Conservation (phyloP, 1,140 invertebrate species). For the Dolichoris vasculosae region DNA sequence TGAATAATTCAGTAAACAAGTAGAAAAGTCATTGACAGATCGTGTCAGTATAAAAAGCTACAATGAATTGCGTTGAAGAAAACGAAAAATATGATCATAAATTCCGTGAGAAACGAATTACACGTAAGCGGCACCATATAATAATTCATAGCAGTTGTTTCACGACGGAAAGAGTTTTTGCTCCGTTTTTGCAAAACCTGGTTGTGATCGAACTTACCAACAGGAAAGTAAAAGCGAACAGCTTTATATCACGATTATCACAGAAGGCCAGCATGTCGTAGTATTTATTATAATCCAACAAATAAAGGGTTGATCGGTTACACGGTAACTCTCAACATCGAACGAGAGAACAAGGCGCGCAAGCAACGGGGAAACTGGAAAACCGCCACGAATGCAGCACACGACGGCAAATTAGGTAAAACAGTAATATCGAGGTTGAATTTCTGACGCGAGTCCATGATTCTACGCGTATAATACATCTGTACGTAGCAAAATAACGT, state of each 20-base stretch:
- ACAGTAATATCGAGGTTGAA: not conserved
- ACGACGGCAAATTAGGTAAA: slow-evolving; percentile 28
- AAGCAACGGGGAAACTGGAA: slow-evolving; percentile 10
- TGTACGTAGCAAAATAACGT: not conserved
- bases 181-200: not conserved
- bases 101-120: no score
- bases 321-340: slow-evolving; percentile 15
- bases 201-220: slow-evolving; percentile 61
- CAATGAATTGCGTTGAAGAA: not conserved
- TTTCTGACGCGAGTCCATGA: not conserved
- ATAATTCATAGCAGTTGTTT: slow-evolving; percentile 27
- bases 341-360: not conserved
- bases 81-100: not conserved
- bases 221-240: slow-evolving; percentile 60
- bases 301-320: not conserved
- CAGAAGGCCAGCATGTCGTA: slow-evolving; percentile 66
- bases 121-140: not conserved
- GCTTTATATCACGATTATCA: slow-evolving; percentile 63
- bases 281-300: slow-evolving; percentile 32
- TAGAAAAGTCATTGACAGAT: not conserved
- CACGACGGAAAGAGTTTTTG: not conserved
- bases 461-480: not conserved
- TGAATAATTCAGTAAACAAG: slow-evolving; percentile 21
- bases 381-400: slow-evolving; percentile 49
- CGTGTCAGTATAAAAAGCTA: not conserved